These are phyloP conservation scores for Clanis bilineata DNA, from an alignment of 2,888 invertebrate genomes.

Conservation along the genomic window DNA sequence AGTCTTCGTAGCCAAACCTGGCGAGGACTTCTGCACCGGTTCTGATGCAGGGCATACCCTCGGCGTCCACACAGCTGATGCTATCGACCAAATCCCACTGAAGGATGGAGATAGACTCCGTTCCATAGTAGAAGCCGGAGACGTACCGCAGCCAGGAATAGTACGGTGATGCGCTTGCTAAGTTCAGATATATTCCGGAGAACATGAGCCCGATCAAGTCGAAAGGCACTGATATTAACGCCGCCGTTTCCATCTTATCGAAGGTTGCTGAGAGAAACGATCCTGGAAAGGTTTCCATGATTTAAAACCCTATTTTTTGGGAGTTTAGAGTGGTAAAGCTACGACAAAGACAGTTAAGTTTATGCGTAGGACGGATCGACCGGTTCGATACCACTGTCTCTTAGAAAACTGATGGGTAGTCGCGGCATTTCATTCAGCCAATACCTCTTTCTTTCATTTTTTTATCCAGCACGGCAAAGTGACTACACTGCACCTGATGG, in stretches of 20 bases:
- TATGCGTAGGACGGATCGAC: too few relatives aligned
- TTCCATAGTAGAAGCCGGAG: conserved; percentile 87
- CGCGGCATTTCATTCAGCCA: too few relatives aligned
- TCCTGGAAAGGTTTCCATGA: conserved; percentile 57
- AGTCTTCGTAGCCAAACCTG: conserved; percentile 75
- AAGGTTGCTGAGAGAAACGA: conserved; percentile 86
- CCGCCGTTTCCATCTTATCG: conserved; percentile 85
- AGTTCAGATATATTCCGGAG: conserved; percentile 86
- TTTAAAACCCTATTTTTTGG: background rate
- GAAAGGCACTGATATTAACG: conserved; percentile 85
- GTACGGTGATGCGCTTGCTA: conserved; percentile 78
- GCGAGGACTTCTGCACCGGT: conserved; percentile 83
- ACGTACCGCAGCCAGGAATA: conserved; percentile 84
- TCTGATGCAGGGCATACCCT: conserved; percentile 82
- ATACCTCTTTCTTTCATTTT: too few relatives aligned
- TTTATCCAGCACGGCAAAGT: too few relatives aligned
- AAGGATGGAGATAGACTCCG: conserved; percentile 86
- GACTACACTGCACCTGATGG: too few relatives aligned
- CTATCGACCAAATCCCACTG: conserved; percentile 84
- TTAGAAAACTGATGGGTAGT: too few relatives aligned
- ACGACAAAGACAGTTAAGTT: too few relatives aligned
- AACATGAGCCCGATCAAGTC: conserved; percentile 85
- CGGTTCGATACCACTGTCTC: too few relatives aligned
- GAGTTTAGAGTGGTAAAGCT: too few relatives aligned
- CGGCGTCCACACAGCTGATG: conserved; percentile 81